These are phyloP conservation scores for Echeneis naucrates DNA, from an alignment of 2,797 vertebrate genomes.

Conservation along the genomic window DNA sequence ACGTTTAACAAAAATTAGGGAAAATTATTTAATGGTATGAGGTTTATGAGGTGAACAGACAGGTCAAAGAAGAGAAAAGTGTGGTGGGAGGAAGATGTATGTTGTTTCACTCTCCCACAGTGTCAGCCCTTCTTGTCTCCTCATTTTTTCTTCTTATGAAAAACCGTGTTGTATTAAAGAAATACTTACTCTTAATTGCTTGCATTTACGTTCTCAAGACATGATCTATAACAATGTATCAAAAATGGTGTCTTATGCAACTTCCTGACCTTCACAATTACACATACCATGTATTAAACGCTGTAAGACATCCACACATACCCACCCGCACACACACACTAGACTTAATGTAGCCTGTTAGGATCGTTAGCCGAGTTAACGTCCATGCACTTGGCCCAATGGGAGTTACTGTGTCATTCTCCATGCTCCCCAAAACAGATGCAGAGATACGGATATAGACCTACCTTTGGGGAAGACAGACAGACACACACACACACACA, in stretches of 20 bases:
- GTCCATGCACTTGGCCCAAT: conserved; percentile 71
- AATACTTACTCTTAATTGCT: conserved; percentile 65
- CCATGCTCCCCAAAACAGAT: conserved; percentile 67
- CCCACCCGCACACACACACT: conserved; percentile 7
- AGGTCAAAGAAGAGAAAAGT: conserved; percentile 20
- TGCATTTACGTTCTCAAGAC: conserved; percentile 33
- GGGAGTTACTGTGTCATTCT: conserved; percentile 73
- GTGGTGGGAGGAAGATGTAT: background rate
- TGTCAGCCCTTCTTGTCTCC: conserved; percentile 29
- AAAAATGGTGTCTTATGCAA: conserved; percentile 29
- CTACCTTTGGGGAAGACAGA: conserved; percentile 58
- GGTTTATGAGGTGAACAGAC: conserved; percentile 15
- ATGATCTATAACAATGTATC: conserved; percentile 35
- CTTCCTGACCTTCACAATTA: conserved; percentile 61
- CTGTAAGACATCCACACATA: conserved; percentile 23
- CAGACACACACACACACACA: conserved; percentile 22
- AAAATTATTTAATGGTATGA: conserved; percentile 25
- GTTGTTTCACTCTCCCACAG: background rate
- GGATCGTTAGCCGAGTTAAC: conserved; percentile 82
- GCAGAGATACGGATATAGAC: conserved; percentile 66
- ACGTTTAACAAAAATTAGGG: conserved; percentile 26
- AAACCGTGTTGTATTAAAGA: conserved; percentile 39
- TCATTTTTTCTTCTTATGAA: conserved; percentile 55
- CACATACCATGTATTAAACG: conserved; percentile 23
- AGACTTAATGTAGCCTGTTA: conserved; percentile 64